These are phyloP conservation scores for Nasonia vitripennis DNA, from an alignment of 1,140 invertebrate genomes.

Conservation along the genomic window DNA sequence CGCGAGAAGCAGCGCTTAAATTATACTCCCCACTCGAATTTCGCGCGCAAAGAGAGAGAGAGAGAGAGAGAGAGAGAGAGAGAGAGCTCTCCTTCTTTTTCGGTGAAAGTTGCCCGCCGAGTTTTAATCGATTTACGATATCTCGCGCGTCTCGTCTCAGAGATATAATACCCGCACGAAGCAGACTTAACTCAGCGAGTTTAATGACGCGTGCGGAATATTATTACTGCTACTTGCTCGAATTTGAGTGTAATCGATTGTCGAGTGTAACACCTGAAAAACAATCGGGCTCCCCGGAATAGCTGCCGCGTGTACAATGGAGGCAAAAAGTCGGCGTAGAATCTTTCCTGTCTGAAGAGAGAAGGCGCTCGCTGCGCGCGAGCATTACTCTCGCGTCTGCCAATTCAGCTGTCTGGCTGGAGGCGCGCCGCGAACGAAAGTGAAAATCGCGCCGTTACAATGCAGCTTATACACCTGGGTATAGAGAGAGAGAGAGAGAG, in stretches of 20 bases:
- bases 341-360: background rate
- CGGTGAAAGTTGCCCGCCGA: slow-evolving; percentile 34
- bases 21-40: background rate
- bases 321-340: too few relatives aligned
- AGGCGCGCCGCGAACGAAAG: slow-evolving; percentile 14
- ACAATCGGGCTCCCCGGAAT: too few relatives aligned
- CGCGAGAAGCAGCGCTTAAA: too few relatives aligned
- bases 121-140: slow-evolving; percentile 45
- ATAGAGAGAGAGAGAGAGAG: background rate
- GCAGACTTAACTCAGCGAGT: too few relatives aligned
- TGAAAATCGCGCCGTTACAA: slow-evolving; percentile 21
- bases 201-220: too few relatives aligned
- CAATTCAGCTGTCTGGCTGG: background rate
- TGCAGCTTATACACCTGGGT: background rate
- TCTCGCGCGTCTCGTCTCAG: background rate
- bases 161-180: too few relatives aligned
- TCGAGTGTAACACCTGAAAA: too few relatives aligned
- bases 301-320: too few relatives aligned
- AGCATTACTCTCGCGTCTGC: background rate
- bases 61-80: background rate
- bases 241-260: too few relatives aligned
- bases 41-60: background rate
- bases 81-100: slow-evolving; percentile 30
- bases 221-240: background rate
- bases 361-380: background rate